These are phyloP conservation scores for Callyntrura guangdongensis DNA, from an alignment of 2,888 invertebrate species.

Conservation along the genomic window DNA sequence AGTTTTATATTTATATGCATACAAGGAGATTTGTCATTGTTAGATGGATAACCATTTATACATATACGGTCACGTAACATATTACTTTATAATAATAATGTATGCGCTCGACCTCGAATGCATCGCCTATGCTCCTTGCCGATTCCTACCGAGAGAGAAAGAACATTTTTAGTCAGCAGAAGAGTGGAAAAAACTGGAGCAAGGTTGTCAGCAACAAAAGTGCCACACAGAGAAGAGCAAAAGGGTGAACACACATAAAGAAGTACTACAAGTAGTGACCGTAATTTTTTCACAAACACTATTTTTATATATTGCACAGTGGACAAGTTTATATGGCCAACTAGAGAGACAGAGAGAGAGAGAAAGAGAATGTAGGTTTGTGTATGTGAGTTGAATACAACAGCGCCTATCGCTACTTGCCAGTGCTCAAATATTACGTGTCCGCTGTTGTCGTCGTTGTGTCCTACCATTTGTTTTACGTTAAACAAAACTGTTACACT, in stretches of 20 bases:
- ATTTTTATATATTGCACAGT: slow-evolving; percentile 42
- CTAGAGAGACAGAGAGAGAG: no score
- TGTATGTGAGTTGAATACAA: neutral
- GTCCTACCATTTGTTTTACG: slow-evolving; percentile 40
- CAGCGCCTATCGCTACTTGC: no score
- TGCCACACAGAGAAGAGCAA: slow-evolving; percentile 22
- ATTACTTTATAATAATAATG: neutral
- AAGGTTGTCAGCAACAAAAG: slow-evolving; percentile 69
- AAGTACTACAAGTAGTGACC: slow-evolving; percentile 55
- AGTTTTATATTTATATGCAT: neutral
- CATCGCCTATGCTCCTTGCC: slow-evolving; percentile 56
- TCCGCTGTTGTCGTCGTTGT: neutral
- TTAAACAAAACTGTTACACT: slow-evolving; percentile 24
- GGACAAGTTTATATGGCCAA: neutral
- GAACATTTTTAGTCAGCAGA: slow-evolving; percentile 35
- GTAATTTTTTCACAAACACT: slow-evolving; percentile 64
- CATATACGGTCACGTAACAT: slow-evolving; percentile 30
- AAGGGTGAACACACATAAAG: slow-evolving; percentile 25
- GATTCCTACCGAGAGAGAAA: slow-evolving; percentile 69
- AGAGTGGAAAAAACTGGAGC: slow-evolving; percentile 67
- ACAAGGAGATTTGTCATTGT: neutral
- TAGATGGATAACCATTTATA: neutral
- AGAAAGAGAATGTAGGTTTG: neutral
- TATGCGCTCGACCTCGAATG: slow-evolving; percentile 69
- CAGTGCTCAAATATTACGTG: neutral